Evolutionary conservation across 2,113 vertebrate species (phyloP).

Genomic region (Phalacrocorax brasilianus): DNA sequence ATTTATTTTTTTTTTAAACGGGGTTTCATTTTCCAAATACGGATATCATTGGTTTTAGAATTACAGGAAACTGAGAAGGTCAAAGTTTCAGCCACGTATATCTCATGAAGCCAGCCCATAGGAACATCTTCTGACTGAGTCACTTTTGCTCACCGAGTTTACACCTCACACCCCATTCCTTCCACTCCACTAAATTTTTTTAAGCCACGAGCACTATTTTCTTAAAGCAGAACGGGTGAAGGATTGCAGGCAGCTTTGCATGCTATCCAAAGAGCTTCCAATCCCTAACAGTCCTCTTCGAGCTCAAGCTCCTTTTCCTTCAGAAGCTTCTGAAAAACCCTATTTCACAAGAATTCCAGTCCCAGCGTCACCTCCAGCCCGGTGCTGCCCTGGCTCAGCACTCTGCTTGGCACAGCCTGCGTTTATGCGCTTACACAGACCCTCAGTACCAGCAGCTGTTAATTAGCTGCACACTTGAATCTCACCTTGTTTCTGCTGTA

Average conservation of each 20-base stretch:
- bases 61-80: background rate
- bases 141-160: background rate
- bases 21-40: constrained; percentile 17
- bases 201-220: background rate
- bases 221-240: background rate
- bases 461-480: background rate
- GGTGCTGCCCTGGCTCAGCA: background rate
- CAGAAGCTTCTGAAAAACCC: background rate
- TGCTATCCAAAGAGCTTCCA: background rate
- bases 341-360: background rate
- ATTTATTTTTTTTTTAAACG: background rate
- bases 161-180: background rate
- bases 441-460: background rate
- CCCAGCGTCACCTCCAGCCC: background rate
- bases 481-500: constrained; percentile 93
- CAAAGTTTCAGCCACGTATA: background rate
- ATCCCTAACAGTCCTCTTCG: background rate
- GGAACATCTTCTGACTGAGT: constrained; percentile 2
- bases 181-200: background rate
- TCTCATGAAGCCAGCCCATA: constrained; percentile 4
- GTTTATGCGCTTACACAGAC: background rate
- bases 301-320: background rate
- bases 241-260: background rate
- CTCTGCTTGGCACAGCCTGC: background rate
- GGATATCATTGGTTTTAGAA: background rate